These are phyloP conservation scores for Jacana jacana DNA, from an alignment of 2,113 vertebrate species.

Conservation along the genomic window DNA sequence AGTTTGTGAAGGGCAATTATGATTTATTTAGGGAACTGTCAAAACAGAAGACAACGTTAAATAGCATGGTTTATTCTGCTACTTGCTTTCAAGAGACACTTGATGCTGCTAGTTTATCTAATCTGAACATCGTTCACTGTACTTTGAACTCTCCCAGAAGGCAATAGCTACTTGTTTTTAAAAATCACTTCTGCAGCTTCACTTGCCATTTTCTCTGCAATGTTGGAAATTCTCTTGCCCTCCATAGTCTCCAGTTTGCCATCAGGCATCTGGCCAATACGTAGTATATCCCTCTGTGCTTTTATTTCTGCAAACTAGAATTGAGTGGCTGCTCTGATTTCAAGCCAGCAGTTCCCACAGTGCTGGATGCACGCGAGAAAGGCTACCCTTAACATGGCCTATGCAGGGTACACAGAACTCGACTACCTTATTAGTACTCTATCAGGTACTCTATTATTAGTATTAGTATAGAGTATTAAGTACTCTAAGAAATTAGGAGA, in stretches of 20 bases:
- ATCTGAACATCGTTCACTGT: neutral
- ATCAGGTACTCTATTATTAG: too few relatives aligned
- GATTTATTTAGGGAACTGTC: neutral
- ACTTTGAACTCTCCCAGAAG: neutral
- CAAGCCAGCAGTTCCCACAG: neutral
- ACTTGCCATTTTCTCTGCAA: neutral
- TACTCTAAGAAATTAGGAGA: neutral
- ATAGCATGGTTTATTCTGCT: neutral
- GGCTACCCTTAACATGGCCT: too few relatives aligned
- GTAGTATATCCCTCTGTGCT: neutral
- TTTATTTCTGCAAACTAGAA: neutral
- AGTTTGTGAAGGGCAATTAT: accelerated
- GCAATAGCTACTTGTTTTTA: neutral
- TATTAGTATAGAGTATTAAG: too few relatives aligned
- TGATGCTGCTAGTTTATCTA: neutral
- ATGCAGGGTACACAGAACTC: neutral
- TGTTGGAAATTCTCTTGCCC: neutral
- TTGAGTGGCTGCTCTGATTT: neutral
- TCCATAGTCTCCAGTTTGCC: neutral
- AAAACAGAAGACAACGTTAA: neutral
- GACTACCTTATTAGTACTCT: neutral
- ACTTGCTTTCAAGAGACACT: neutral
- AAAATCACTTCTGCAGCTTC: neutral
- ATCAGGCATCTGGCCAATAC: neutral
- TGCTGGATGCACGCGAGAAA: neutral